These are phyloP conservation scores for Melitaea athalia DNA, from an alignment of 2,888 invertebrate genomes.

Conservation along the genomic window DNA sequence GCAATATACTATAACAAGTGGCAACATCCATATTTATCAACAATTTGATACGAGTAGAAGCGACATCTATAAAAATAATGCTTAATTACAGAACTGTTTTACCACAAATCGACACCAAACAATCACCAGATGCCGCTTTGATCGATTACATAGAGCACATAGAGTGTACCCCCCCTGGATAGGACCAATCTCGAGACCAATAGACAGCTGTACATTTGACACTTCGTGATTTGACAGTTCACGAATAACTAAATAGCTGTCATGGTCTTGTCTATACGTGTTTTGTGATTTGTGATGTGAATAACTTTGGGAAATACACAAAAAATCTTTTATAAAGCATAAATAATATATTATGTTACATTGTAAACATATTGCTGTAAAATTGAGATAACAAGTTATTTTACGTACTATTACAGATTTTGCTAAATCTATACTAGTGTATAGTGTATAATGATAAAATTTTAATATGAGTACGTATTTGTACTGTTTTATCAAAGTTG, in stretches of 20 bases:
- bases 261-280: constrained; percentile 26
- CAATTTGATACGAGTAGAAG: no score
- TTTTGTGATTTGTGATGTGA: constrained; percentile 22
- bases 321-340: neutral
- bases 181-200: no score
- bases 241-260: no score
- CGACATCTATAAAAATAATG: no score
- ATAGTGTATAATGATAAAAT: constrained; percentile 16
- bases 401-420: neutral
- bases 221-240: constrained; percentile 12
- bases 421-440: neutral
- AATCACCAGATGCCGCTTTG: no score
- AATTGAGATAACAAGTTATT: neutral
- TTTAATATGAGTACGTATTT: constrained; percentile 17
- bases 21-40: no score
- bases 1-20: no score
- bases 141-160: no score
- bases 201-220: constrained; percentile 23
- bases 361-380: neutral
- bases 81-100: no score
- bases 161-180: no score
- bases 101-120: no score
- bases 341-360: neutral
- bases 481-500: constrained; percentile 7
- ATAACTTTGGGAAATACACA: constrained; percentile 11